phyloP scores from a whole-genome alignment of 2,888 invertebrate species.

The Hemaris fuciformis region DNA sequence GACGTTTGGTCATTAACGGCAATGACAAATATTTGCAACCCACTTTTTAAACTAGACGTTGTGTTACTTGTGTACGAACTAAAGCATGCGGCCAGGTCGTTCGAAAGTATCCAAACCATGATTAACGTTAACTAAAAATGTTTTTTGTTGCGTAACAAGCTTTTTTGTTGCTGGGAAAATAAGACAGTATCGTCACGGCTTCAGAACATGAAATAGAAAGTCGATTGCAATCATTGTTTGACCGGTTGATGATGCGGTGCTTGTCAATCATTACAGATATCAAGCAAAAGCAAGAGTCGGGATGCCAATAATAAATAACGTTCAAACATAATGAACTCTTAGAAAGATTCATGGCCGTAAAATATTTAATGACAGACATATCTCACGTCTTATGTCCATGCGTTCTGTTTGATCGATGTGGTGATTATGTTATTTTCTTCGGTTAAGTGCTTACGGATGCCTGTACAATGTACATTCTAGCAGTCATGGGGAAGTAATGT shows the following conservation, averaged over 20 bases:
- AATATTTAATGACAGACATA: slow-evolving; percentile 29
- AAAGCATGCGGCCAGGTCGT: background rate
- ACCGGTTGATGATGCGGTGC: slow-evolving; percentile 40
- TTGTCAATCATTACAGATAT: slow-evolving; percentile 38
- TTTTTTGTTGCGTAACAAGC: slow-evolving; percentile 19
- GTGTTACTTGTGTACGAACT: no score
- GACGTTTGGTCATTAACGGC: slow-evolving; percentile 28
- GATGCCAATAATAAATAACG: slow-evolving; percentile 21
- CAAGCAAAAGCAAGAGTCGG: slow-evolving; percentile 14
- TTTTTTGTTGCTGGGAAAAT: slow-evolving; percentile 24
- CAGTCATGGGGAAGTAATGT: background rate
- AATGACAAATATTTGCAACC: slow-evolving; percentile 33
- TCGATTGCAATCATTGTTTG: slow-evolving; percentile 46
- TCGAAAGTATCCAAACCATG: background rate
- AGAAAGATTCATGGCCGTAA: slow-evolving; percentile 32
- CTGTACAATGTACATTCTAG: background rate
- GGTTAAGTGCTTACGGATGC: background rate
- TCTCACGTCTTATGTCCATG: slow-evolving; percentile 13
- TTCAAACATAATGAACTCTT: slow-evolving; percentile 33
- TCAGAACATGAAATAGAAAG: slow-evolving; percentile 65
- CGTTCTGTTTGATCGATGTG: slow-evolving; percentile 15
- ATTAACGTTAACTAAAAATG: background rate
- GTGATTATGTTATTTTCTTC: slow-evolving; percentile 12
- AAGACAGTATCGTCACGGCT: slow-evolving; percentile 46
- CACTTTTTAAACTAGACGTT: slow-evolving; percentile 19